A percentile compares a stretch with the other conserved stretches of the same genome.
These are phyloP conservation scores for Sparus aurata DNA, from an alignment of 2,797 vertebrate genomes.

Conservation along the genomic window DNA sequence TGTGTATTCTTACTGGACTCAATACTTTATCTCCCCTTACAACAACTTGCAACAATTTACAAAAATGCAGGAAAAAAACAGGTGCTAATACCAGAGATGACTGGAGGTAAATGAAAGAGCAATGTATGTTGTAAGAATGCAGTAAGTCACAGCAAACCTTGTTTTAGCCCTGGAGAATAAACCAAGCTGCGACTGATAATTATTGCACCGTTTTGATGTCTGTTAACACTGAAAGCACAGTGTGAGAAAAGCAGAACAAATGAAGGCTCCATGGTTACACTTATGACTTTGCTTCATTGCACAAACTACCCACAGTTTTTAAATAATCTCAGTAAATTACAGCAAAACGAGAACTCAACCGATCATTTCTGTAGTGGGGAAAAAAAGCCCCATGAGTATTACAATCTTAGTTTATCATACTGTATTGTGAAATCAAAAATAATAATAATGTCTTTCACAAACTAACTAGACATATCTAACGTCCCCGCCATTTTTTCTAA, in stretches of 20 bases:
- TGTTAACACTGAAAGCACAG: neutral
- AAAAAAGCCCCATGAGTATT: neutral
- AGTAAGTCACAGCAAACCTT: neutral
- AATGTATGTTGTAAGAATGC: neutral
- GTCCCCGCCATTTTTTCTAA: no score
- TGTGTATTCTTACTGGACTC: neutral
- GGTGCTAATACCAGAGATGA: neutral
- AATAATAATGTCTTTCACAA: neutral
- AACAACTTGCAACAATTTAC: neutral
- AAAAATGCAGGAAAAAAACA: neutral
- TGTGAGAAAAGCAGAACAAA: conserved; percentile 36
- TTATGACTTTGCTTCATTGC: conserved; percentile 6
- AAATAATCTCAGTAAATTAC: conserved; percentile 23
- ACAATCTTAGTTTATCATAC: neutral
- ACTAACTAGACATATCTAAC: neutral
- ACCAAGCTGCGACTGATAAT: neutral
- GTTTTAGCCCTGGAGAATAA: neutral
- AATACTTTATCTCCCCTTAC: neutral
- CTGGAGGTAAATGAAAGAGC: neutral
- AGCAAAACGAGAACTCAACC: conserved; percentile 7
- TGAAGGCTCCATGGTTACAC: conserved; percentile 1
- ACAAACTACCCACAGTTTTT: neutral
- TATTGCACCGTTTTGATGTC: conserved; percentile 12
- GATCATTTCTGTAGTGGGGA: neutral
- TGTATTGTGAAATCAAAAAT: neutral